Percentiles rank a stretch among this genome's conserved stretches.
Evolutionary conservation across 2,113 vertebrate species (phyloP).

Genomic region (Dendropsophus ebraccatus): DNA sequence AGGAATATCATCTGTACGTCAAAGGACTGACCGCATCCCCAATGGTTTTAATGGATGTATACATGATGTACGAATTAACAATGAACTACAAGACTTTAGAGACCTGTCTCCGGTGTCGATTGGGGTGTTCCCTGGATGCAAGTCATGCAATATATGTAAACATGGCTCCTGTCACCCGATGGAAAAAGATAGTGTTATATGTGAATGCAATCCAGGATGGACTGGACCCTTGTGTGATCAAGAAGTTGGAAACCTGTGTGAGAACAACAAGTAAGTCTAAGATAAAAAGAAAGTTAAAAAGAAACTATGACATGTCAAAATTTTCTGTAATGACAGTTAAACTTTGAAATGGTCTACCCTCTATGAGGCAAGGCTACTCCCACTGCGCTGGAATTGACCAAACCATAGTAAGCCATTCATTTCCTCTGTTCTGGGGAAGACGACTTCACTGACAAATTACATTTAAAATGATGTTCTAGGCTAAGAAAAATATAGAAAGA

Average conservation of each 20-base stretch:
- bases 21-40: conserved; percentile 82
- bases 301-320: background rate
- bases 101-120: conserved; percentile 75
- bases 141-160: conserved; percentile 90
- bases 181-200: conserved; percentile 87
- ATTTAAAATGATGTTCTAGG: too few relatives aligned
- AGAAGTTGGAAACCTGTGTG: conserved; percentile 78
- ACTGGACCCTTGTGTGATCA: conserved; percentile 87
- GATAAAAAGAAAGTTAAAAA: background rate
- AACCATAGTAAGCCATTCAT: too few relatives aligned
- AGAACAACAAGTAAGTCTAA: conserved; percentile 81
- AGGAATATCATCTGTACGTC: conserved; percentile 82
- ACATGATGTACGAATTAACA: conserved; percentile 91
- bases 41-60: conserved; percentile 92
- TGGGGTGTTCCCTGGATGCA: conserved; percentile 88
- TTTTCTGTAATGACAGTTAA: too few relatives aligned
- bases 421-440: too few relatives aligned
- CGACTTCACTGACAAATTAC: too few relatives aligned
- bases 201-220: conserved; percentile 89
- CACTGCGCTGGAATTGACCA: too few relatives aligned
- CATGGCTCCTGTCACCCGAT: conserved; percentile 87
- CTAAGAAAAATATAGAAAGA: too few relatives aligned
- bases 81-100: conserved; percentile 91
- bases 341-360: too few relatives aligned
- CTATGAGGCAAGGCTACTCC: too few relatives aligned